Conservation (phyloP, 1,140 invertebrate species). For the Holotrichia oblita region DNA sequence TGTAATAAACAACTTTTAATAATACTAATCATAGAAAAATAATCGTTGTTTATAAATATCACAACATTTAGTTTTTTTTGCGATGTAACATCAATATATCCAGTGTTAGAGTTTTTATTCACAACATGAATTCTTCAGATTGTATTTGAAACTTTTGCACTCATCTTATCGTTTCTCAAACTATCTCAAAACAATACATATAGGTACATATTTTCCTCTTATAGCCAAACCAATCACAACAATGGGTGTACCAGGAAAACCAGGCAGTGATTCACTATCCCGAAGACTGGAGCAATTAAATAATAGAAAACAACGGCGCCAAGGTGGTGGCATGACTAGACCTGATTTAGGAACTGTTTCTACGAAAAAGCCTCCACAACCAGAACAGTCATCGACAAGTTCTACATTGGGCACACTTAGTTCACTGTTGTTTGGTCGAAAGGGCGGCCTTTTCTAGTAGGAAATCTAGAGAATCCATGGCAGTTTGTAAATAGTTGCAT, state of each 20-base stretch:
- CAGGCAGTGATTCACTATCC: constrained; percentile 65
- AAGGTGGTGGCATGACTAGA: constrained; percentile 62
- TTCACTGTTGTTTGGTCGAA: constrained; percentile 82
- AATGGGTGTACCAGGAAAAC: constrained; percentile 65
- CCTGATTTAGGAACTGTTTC: constrained; percentile 68
- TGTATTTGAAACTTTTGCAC: no score
- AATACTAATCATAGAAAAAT: no score
- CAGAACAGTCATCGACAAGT: constrained; percentile 64
- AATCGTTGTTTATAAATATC: no score
- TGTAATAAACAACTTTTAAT: no score
- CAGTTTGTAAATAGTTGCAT: constrained; percentile 28
- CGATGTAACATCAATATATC: no score
- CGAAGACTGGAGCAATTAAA: constrained; percentile 61
- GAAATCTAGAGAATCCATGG: background rate
- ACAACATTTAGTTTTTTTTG: no score
- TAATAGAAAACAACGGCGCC: constrained; percentile 61
- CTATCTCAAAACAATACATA: no score
- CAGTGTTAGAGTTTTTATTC: no score
- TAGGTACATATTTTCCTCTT: background rate
- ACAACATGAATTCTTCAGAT: no score
- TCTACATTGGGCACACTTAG: constrained; percentile 81
- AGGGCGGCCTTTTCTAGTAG: constrained; percentile 78
- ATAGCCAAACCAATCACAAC: constrained; percentile 46
- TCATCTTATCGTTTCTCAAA: no score
- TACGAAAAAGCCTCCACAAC: constrained; percentile 59